Base-by-base conservation (phyloP, 2,888 invertebrate species). In the Mesorhabditis spiculigera region DNA sequence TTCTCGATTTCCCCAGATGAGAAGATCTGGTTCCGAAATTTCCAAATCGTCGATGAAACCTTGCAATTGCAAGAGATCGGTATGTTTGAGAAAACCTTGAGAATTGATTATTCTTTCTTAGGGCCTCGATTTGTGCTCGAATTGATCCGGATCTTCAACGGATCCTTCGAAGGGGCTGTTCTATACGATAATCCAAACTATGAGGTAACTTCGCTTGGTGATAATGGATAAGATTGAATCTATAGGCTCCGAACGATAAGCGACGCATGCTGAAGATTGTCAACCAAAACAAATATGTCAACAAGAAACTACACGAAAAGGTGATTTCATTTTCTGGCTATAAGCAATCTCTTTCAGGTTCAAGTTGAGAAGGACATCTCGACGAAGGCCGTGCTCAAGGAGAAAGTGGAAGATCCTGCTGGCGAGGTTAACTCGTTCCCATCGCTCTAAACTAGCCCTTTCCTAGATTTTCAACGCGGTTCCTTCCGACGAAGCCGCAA, bases 21-120 rank as follows among this genome's bases (percentile, higher is more conserved):
- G 81, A 90, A 93, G 77, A 93, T 99, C 86, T 78, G 78, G 96
- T 96, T 97, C 86, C 90, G 98, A 80, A 97, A 98, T 88, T 98
- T 92, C 86, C 97, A 99, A 88, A 95, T 99, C 81, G 89, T 97
- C 45, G 93, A 94, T 66, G 94, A 95, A 88, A 94, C 95, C 70
- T 86, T 86, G 72, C 93, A 93, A 65, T 89, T 98, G 69, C 92
- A 93, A 69, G 98, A 98, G 90, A 93, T 98, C 82, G 97, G 93
- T 91, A 87, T 88, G n/a, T 50, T n/a, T 13, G n/a, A 50, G n/a
- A 50, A 50, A 50, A n/a, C 10, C 58, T 42, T 42, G 5, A 16
- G 8, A 45, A 41, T 6, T 5, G 5, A 10, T 8, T 3, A n/a
- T 3, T n/a, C 45, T 5, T n/a, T 79, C 79, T 63, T 78, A 88